These are phyloP conservation scores for Drosophila kurseongensis DNA, from an alignment of 1,140 invertebrate genomes.

Conservation along the genomic window DNA sequence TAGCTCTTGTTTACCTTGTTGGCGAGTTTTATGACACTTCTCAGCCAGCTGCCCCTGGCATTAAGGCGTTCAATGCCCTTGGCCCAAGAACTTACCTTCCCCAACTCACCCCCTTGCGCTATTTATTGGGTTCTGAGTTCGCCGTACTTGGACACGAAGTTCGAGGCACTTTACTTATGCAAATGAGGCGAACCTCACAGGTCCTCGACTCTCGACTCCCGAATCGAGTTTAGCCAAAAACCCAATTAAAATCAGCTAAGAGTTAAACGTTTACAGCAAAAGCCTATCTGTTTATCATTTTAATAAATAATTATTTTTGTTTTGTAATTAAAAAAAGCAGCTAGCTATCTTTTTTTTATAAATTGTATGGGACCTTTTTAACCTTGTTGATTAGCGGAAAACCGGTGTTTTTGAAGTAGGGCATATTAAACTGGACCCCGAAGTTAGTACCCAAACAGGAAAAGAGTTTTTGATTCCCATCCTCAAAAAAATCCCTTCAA, in stretches of 20 bases:
- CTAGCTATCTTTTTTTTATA: not conserved
- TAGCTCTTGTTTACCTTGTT: conserved; percentile 22
- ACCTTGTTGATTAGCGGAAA: conserved; percentile 9
- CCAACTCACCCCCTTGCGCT: conserved; percentile 8
- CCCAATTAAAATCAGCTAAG: conserved; percentile 42
- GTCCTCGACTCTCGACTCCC: conserved; percentile 14
- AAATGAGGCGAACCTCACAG: conserved; percentile 31
- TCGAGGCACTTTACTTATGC: conserved; percentile 37
- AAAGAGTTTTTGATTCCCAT: not conserved
- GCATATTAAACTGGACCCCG: not conserved
- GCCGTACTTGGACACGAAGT: conserved; percentile 19
- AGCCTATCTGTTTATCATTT: conserved; percentile 16
- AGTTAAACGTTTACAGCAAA: not conserved
- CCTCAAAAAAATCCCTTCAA: conserved; percentile 21
- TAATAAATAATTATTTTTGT: conserved; percentile 33
- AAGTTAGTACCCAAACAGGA: conserved; percentile 1
- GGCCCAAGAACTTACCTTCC: conserved; percentile 33
- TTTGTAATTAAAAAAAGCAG: not conserved
- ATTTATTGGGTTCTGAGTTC: conserved; percentile 24
- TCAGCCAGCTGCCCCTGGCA: conserved; percentile 20
- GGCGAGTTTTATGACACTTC: conserved; percentile 35
- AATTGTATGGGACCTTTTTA: not conserved
- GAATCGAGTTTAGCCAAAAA: conserved; percentile 4
- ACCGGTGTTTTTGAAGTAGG: not conserved
- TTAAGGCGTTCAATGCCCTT: conserved; percentile 22